A percentile compares a stretch with the other conserved stretches of the same genome.
Evolutionary conservation across 2,113 vertebrate genomes (phyloP).

Genomic region (Cnemophilus loriae): DNA sequence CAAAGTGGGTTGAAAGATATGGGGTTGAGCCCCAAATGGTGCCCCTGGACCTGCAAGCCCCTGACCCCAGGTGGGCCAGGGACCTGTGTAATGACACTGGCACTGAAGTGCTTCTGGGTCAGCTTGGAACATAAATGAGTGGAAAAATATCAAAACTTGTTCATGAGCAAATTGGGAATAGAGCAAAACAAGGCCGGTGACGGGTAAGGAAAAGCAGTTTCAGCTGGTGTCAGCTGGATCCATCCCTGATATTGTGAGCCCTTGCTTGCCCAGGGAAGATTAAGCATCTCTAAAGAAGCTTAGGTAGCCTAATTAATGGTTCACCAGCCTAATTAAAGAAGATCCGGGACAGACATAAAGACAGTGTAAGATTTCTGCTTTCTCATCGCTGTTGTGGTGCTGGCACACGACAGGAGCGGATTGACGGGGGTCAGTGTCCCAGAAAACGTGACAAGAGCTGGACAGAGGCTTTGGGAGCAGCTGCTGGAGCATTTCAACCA

Average conservation of each 20-base stretch:
- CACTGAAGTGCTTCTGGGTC: not conserved
- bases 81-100: not conserved
- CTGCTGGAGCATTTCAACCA: not conserved
- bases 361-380: not conserved
- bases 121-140: not conserved
- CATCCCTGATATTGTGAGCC: not conserved
- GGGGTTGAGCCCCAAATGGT: not conserved
- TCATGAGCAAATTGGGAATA: not conserved
- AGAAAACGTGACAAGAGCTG: not conserved
- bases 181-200: not conserved
- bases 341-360: not conserved
- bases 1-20: not conserved
- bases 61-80: not conserved
- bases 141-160: not conserved
- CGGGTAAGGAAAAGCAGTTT: not conserved
- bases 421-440: not conserved
- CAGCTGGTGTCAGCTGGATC: not conserved
- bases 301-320: conserved; percentile 39
- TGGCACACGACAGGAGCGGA: not conserved
- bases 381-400: not conserved
- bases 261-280: not conserved
- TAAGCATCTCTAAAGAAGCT: conserved; percentile 35
- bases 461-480: not conserved
- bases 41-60: not conserved
- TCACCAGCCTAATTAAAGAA: conserved; percentile 39